phyloP scores from a whole-genome alignment of 2,797 vertebrate species.

The Paedocypris micromegethes region DNA sequence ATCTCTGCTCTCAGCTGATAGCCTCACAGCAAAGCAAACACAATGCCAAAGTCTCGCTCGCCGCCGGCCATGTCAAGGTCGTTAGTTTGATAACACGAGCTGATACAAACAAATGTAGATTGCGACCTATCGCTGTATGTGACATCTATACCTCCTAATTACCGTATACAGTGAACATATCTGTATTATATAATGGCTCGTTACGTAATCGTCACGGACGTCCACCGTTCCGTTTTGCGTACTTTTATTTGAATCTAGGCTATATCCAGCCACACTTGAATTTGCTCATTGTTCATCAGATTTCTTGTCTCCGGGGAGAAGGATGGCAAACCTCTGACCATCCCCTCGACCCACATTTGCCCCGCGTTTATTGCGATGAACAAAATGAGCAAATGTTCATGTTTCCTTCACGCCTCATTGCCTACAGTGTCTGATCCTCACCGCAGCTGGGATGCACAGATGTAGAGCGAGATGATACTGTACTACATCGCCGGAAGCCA shows the following conservation, averaged over 20 bases:
- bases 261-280: neutral
- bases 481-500: slow-evolving; percentile 20
- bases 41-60: slow-evolving; percentile 2
- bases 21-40: slow-evolving; percentile 8
- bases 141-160: too few relatives aligned
- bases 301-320: slow-evolving; percentile 15
- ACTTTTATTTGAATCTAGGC: neutral
- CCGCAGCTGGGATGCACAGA: slow-evolving; percentile 41
- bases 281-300: slow-evolving; percentile 30
- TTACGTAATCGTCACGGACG: too few relatives aligned
- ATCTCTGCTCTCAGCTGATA: slow-evolving; percentile 25
- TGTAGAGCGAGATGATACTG: slow-evolving; percentile 28
- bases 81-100: too few relatives aligned
- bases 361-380: slow-evolving; percentile 3
- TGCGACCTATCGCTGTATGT: too few relatives aligned
- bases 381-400: slow-evolving; percentile 16
- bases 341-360: slow-evolving; percentile 22
- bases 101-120: too few relatives aligned
- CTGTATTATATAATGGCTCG: too few relatives aligned
- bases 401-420: slow-evolving; percentile 11
- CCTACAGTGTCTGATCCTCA: slow-evolving; percentile 12
- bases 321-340: slow-evolving; percentile 1
- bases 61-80: neutral
- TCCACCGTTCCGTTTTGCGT: too few relatives aligned
- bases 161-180: too few relatives aligned